Conservation (phyloP, 2,888 invertebrate species). For the Iselma pallidipennis region DNA sequence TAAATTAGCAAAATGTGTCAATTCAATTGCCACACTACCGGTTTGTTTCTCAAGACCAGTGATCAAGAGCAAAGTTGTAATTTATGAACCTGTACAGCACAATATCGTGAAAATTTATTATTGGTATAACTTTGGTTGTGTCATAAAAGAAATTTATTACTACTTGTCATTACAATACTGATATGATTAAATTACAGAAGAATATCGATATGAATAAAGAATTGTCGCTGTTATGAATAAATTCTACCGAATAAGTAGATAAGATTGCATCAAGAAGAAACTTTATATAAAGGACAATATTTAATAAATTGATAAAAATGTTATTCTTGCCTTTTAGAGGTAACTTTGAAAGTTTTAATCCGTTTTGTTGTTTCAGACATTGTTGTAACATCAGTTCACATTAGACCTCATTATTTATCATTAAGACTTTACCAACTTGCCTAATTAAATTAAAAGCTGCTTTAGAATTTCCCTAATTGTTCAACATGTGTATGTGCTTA, state of each 20-base stretch:
- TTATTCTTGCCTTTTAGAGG: not conserved
- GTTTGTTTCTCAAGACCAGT: not conserved
- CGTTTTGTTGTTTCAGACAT: slow-evolving; percentile 15
- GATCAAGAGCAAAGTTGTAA: not conserved
- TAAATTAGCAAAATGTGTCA: too few species aligned
- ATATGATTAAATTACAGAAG: not conserved
- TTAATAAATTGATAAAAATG: not conserved
- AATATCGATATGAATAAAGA: too few species aligned
- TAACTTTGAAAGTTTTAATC: slow-evolving; percentile 9
- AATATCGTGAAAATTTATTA: not conserved
- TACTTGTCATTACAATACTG: not conserved
- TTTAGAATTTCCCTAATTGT: slow-evolving; percentile 31
- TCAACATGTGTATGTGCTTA: slow-evolving; percentile 34
- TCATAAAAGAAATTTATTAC: not conserved
- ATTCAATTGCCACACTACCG: too few species aligned
- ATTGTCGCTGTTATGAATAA: too few species aligned
- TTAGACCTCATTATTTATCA: slow-evolving; percentile 41
- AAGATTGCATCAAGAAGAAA: too few species aligned
- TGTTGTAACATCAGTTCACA: slow-evolving; percentile 30
- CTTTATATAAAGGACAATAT: not conserved
- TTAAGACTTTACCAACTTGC: slow-evolving; percentile 40
- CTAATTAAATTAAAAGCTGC: slow-evolving; percentile 43
- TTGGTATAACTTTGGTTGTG: not conserved
- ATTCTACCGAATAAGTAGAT: too few species aligned
- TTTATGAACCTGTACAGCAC: not conserved